A percentile compares a stretch with the other conserved stretches of the same genome.
Evolutionary conservation across 2,113 vertebrate species (phyloP).

Genomic region (Sakesphorus luctuosus): DNA sequence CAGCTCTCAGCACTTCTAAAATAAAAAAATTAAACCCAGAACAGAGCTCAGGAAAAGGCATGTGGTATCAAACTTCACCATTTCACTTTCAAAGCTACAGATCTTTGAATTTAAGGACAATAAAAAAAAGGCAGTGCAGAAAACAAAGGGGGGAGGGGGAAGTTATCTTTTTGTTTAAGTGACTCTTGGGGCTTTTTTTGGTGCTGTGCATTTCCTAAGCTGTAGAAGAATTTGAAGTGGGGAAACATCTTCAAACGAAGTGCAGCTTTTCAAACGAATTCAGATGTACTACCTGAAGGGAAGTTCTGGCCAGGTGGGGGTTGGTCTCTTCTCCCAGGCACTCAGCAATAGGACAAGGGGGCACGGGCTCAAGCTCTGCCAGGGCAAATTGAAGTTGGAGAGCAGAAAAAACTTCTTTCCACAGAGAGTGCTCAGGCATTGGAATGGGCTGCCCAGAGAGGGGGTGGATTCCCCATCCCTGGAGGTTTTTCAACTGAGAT

Average conservation of each 20-base stretch:
- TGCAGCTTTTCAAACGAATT: not conserved
- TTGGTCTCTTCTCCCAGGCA: too few relatives aligned
- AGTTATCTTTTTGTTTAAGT: too few relatives aligned
- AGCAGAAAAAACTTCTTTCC: too few relatives aligned
- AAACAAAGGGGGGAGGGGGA: not conserved
- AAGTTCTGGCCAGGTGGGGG: too few relatives aligned
- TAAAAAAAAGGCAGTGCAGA: not conserved
- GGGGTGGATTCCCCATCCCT: too few relatives aligned
- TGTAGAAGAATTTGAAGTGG: not conserved
- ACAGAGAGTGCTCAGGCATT: too few relatives aligned
- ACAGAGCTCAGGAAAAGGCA: not conserved
- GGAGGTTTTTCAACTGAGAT: too few relatives aligned
- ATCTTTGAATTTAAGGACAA: not conserved
- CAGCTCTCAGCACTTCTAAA: not conserved
- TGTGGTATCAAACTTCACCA: not conserved
- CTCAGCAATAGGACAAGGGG: too few relatives aligned
- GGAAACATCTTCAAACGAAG: not conserved
- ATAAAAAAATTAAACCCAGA: not conserved
- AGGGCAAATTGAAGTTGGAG: too few relatives aligned
- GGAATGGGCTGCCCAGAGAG: too few relatives aligned
- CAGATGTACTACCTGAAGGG: not conserved
- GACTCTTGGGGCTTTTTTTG: not conserved
- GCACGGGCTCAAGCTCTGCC: too few relatives aligned
- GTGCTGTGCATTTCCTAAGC: not conserved
- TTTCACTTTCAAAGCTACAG: not conserved